Percentiles rank a stretch among this genome's conserved stretches.
These are phyloP conservation scores for Anniella stebbinsi DNA, from an alignment of 2,797 vertebrate genomes.

Conservation along the genomic window DNA sequence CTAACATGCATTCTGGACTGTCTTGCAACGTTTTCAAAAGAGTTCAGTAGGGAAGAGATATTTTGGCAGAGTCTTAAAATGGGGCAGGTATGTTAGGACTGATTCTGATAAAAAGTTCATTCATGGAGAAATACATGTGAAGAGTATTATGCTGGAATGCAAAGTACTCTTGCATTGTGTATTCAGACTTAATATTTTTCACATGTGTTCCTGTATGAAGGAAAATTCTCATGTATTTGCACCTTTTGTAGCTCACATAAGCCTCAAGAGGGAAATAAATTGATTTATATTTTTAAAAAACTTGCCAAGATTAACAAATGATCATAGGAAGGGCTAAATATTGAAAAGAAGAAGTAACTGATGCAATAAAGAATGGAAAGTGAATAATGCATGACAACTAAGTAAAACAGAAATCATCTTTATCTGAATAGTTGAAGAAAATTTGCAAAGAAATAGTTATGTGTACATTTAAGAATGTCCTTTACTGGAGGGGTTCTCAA, in stretches of 20 bases:
- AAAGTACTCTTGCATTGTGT: neutral
- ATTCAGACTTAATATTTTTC: slow-evolving; percentile 40
- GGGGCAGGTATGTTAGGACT: slow-evolving; percentile 12
- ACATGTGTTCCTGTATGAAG: slow-evolving; percentile 19
- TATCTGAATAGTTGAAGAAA: neutral
- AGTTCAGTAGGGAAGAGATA: slow-evolving; percentile 59
- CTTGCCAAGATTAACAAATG: neutral
- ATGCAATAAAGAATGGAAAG: neutral
- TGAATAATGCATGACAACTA: neutral
- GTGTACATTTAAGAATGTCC: neutral
- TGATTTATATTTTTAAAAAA: neutral
- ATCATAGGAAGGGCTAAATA: neutral
- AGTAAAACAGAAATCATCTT: neutral
- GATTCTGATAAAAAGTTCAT: neutral
- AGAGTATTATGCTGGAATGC: slow-evolving; percentile 41
- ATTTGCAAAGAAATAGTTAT: neutral
- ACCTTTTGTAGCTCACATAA: slow-evolving; percentile 7
- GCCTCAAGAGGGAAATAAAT: neutral
- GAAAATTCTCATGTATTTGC: neutral
- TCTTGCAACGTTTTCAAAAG: slow-evolving; percentile 50
- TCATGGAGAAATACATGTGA: slow-evolving; percentile 34
- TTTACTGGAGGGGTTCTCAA: neutral
- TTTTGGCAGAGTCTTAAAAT: slow-evolving; percentile 14
- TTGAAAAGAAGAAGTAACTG: neutral
- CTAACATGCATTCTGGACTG: slow-evolving; percentile 61